Evolutionary conservation across 2,797 vertebrate species (phyloP).

Genomic region (Halcyon leucocephala): DNA sequence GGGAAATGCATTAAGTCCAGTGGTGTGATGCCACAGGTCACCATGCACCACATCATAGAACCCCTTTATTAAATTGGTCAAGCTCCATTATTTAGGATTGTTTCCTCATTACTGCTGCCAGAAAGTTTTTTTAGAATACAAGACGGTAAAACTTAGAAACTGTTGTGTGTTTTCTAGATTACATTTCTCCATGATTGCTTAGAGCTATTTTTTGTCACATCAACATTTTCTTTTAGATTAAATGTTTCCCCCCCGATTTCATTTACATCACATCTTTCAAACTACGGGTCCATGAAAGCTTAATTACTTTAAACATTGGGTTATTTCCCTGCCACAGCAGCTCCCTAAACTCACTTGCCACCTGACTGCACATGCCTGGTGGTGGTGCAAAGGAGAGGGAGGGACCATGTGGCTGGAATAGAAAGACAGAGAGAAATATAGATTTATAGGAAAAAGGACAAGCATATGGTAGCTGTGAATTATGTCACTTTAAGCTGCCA

Average conservation of each 20-base stretch:
- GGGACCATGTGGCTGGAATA: background rate
- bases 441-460: background rate
- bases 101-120: background rate
- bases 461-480: background rate
- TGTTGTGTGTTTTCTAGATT: background rate
- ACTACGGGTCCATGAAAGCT: background rate
- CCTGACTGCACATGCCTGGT: background rate
- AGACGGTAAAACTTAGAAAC: background rate
- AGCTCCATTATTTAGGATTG: background rate
- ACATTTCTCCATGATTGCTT: background rate
- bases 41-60: background rate
- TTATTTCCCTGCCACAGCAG: background rate
- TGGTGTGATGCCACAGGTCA: background rate
- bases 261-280: background rate
- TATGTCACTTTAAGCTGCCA: background rate
- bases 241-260: background rate
- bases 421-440: background rate
- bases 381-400: background rate
- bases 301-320: slow-evolving; percentile 3
- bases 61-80: background rate
- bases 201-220: background rate
- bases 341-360: background rate
- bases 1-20: background rate
- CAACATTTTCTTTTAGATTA: slow-evolving; percentile 16
- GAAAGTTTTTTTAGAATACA: background rate